Evolutionary conservation across 1,140 invertebrate genomes (phyloP), one percentile per base, ranked within the genome.

Genomic region (Drosophila malerkotliana): DNA sequence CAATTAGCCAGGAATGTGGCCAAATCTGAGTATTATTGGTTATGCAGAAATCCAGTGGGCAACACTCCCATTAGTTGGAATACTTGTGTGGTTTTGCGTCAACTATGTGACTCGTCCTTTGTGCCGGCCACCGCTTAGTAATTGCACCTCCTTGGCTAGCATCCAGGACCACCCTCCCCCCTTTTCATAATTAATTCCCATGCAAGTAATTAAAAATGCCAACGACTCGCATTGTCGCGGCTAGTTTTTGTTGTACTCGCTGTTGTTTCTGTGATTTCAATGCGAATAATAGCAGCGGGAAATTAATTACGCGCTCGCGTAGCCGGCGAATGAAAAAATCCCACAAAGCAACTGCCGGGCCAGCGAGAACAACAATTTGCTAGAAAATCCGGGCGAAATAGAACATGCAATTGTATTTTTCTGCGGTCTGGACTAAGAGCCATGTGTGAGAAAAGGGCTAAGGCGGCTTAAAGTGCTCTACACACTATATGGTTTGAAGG

Each of bases 161-260:
- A 21, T 54, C 41, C 47, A 9, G 28, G 28, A 30, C 28, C 18
- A 49, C 14, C 28, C 26, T 49, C 48, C 14, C 41, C 45, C 37
- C 58, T 51, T 77, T 78, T 82, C 72, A 83, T 83, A 82, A 82
- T 82, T 82, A 82, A 82, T 83, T 78, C 66, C 57, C 64, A 82
- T 83, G 79, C 74, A 74, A 74, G 79, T 82, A 82, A 82, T 82
- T 82, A 82, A 82, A 81, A 82, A 82, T 82, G 79, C 79, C 79
- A 82, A 58, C 68, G 79, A 79, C 79, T 78, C 44, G 69, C 79
- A 82, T 78, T 82, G 79, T 83, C 63, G 74, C 60, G 79, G 69
- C 79, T 63, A 74, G 58, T 69, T 59, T 59, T 81, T 15, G n/a
- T 44, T 15, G n/a, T 18, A 15, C 14, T 73, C 60, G 28, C 49